phyloP scores from a whole-genome alignment of 2,797 vertebrate species.

The Rhyacichthys aspro region DNA sequence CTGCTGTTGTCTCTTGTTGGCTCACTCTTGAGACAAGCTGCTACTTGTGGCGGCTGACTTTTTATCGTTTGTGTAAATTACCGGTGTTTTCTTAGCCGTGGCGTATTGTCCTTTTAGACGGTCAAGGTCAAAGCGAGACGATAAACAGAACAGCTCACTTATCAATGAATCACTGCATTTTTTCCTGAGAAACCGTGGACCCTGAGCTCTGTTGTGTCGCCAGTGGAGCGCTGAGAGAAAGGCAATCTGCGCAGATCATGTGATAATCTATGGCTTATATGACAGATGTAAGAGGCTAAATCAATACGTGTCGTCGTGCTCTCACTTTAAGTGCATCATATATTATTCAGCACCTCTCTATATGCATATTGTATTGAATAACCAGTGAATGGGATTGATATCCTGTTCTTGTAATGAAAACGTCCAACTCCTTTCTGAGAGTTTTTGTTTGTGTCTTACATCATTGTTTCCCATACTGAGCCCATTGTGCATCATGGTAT shows the following conservation, averaged over 20 bases:
- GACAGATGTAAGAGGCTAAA: slow-evolving; percentile 61
- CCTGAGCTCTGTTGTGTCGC: slow-evolving; percentile 24
- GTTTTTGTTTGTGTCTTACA: slow-evolving; percentile 21
- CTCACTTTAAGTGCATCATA: slow-evolving; percentile 73
- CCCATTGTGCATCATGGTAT: slow-evolving; percentile 27
- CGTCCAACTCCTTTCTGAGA: slow-evolving; percentile 19
- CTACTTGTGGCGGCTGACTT: not conserved
- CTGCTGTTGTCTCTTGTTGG: not conserved
- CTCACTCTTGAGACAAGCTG: not conserved
- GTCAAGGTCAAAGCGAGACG: slow-evolving; percentile 59
- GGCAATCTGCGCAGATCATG: slow-evolving; percentile 66
- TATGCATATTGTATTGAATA: slow-evolving; percentile 65
- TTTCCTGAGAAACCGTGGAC: slow-evolving; percentile 8
- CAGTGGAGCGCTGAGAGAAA: slow-evolving; percentile 41
- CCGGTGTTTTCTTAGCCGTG: slow-evolving; percentile 11
- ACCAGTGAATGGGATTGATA: slow-evolving; percentile 44
- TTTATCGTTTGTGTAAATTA: slow-evolving; percentile 4
- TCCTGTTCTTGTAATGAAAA: slow-evolving; percentile 48
- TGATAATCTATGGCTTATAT: slow-evolving; percentile 68
- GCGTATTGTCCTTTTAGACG: slow-evolving; percentile 4
- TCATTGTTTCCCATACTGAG: slow-evolving; percentile 39
- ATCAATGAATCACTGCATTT: slow-evolving; percentile 38
- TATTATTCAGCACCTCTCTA: slow-evolving; percentile 71
- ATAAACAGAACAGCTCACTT: slow-evolving; percentile 46
- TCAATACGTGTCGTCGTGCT: slow-evolving; percentile 69